These are phyloP conservation scores for Nycticorax nycticorax DNA, from an alignment of 2,113 vertebrate genomes.

Conservation along the genomic window DNA sequence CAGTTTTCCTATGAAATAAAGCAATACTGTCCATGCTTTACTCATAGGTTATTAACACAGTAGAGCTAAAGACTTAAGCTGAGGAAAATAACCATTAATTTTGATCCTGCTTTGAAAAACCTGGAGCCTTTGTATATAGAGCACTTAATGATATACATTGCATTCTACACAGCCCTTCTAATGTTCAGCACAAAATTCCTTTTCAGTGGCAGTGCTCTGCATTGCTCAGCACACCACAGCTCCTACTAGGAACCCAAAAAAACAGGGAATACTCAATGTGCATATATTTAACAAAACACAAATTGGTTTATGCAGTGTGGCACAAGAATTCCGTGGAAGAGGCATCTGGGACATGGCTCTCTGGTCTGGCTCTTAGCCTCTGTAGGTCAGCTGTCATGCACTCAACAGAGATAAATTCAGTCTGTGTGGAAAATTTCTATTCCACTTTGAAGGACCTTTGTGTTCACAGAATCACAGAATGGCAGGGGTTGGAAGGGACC, in stretches of 20 bases:
- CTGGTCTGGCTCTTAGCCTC: not conserved
- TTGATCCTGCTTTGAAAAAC: not conserved
- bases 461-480: not conserved
- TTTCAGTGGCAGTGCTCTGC: not conserved
- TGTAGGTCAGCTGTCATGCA: no score
- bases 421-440: not conserved
- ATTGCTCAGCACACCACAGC: not conserved
- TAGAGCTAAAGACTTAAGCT: not conserved
- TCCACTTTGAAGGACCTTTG: not conserved
- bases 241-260: not conserved
- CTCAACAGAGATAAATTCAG: not conserved
- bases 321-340: not conserved
- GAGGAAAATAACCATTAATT: not conserved
- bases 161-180: not conserved
- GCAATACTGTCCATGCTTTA: not conserved
- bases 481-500: no score
- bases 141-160: not conserved
- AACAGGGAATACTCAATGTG: not conserved
- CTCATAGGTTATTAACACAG: not conserved
- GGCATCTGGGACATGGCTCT: fast-evolving
- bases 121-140: not conserved
- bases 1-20: not conserved
- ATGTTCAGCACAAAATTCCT: not conserved
- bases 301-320: not conserved
- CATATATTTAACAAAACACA: not conserved